These are phyloP conservation scores for Torymus texanus DNA, from an alignment of 2,888 invertebrate genomes.

Conservation along the genomic window DNA sequence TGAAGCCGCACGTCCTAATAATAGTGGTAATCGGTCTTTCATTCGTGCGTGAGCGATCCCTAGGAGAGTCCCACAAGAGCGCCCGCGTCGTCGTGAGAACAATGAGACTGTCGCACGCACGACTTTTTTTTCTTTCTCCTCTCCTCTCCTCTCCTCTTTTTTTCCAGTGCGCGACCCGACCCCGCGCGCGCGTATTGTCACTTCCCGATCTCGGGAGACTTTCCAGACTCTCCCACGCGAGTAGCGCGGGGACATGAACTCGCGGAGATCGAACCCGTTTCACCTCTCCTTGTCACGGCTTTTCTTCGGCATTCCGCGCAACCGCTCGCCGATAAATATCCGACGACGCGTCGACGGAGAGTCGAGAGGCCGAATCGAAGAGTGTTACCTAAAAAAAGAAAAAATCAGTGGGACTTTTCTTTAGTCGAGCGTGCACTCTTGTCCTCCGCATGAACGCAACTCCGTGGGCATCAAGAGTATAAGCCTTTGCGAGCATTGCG, in stretches of 20 bases:
- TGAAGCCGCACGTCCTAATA: slow-evolving; percentile 42
- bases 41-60: slow-evolving; percentile 48
- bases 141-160: slow-evolving; percentile 48
- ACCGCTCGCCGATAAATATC: slow-evolving; percentile 63
- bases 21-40: slow-evolving; percentile 53
- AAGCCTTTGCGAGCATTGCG: neutral
- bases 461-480: slow-evolving; percentile 26
- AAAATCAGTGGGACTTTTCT: neutral
- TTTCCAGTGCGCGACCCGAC: slow-evolving; percentile 36
- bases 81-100: slow-evolving; percentile 42
- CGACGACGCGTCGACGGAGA: neutral
- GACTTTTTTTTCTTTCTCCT: slow-evolving; percentile 53
- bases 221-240: slow-evolving; percentile 70
- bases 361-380: neutral
- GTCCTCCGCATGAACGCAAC: slow-evolving; percentile 8
- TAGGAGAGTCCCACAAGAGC: slow-evolving; percentile 32
- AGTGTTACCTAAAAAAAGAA: neutral
- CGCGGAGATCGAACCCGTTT: slow-evolving; percentile 67
- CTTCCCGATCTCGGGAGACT: slow-evolving; percentile 58
- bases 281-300: slow-evolving; percentile 55
- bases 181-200: slow-evolving; percentile 58
- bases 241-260: slow-evolving; percentile 44
- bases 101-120: slow-evolving; percentile 60
- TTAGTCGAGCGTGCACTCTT: neutral
- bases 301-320: slow-evolving; percentile 43